Base-by-base conservation (phyloP, 1,140 invertebrate species). In the Polypedilum vanderplanki region DNA sequence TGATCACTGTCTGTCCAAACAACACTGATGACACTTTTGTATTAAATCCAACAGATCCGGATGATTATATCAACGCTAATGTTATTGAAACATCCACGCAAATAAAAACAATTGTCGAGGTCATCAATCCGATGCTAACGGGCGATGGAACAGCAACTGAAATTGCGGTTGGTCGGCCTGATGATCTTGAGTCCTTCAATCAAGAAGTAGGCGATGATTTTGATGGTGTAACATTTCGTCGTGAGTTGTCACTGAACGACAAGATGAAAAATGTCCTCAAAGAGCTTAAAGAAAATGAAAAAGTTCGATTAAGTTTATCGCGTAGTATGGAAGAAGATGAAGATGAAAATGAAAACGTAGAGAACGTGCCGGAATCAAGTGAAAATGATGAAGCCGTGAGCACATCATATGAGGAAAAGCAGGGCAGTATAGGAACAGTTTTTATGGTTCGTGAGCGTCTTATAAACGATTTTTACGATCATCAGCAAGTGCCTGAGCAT, bases 231-330 rank as follows among this genome's bases (percentile, higher is more conserved):
- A 64, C 74, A 24, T 64, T 74, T 70, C 18, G 24, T 65, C 57
- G 40, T 18, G 81, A 83, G 77, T 77, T 83, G 75, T 83, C 81
- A 75, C 78, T 83, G 78, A 83, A 82, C 78, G 81, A 81, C 74
- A 83, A 83, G 81, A 83, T 83, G 81, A 83, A 83, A 77, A 83
- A 81, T 78, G 81, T 83, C 73, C 80, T 83, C 40, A 79, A 82
- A 77, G 81, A 83, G 76, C 77, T 83, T 73, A 77, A 82, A 73
- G 80, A 82, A 75, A 82, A 83, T 77, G 80, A 83, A 74, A 79
- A 81, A 74, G 81, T 83, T 70, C 82, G 82, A 81, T 82, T 82
- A 76, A 82, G 81, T 82, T 80, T 82, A 75, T 81, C 82, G 77
- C 81, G 81, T 75, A 83, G 81, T 76, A 78, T 83, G 75, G 80